Evolutionary conservation across 1,140 invertebrate species (phyloP).

Genomic region (Colletes latitarsis): DNA sequence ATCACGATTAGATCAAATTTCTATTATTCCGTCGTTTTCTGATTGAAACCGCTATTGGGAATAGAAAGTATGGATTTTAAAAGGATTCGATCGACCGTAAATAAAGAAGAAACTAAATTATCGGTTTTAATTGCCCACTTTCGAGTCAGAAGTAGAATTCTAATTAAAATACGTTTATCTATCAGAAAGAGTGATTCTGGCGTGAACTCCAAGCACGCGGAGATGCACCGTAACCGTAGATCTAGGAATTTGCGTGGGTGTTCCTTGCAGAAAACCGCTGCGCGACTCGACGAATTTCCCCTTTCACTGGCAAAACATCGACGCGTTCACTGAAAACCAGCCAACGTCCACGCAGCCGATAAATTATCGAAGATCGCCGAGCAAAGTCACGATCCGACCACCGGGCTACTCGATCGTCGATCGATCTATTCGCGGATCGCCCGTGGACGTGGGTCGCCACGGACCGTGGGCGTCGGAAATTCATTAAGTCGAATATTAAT

Average conservation of each 20-base stretch:
- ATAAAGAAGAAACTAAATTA: background rate
- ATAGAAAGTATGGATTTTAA: too few species aligned
- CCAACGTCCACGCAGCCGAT: background rate
- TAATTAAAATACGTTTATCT: too few species aligned
- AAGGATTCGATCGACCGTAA: background rate
- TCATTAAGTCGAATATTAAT: constrained; percentile 50
- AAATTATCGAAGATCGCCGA: constrained; percentile 18
- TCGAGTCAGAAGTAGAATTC: too few species aligned
- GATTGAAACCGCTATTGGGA: background rate
- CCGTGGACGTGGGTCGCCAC: constrained; percentile 22
- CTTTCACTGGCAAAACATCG: constrained; percentile 52
- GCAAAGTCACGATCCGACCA: background rate
- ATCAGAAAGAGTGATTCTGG: too few species aligned
- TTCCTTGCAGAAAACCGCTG: constrained; percentile 24
- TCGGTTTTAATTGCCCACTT: too few species aligned
- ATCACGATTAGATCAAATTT: constrained; percentile 42
- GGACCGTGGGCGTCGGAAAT: constrained; percentile 56
- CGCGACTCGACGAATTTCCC: constrained; percentile 55
- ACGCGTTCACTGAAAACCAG: constrained; percentile 43
- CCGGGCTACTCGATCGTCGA: constrained; percentile 30
- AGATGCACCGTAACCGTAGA: constrained; percentile 49
- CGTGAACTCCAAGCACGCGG: constrained; percentile 2
- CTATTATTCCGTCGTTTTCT: constrained; percentile 30
- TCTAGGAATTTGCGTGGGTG: constrained; percentile 72
- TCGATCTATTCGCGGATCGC: constrained; percentile 19